Evolutionary conservation across 2,797 vertebrate genomes (phyloP).

Genomic region (Lepus townsendii): DNA sequence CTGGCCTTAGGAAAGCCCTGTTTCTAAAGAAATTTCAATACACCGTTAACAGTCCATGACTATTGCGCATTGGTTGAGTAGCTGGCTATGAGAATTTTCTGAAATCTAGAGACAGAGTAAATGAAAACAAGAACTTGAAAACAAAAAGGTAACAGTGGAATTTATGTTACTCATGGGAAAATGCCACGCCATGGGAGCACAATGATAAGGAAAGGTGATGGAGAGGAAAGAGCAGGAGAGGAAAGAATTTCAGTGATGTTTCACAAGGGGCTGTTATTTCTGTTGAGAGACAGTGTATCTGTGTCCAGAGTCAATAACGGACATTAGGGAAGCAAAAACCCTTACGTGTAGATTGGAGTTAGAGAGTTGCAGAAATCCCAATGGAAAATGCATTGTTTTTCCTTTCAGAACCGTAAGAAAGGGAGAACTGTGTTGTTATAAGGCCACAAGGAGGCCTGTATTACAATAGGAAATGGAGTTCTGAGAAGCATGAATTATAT

Average conservation of each 20-base stretch:
- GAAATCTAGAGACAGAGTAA: no score
- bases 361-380: neutral
- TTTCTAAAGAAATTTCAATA: no score
- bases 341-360: neutral
- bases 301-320: accelerated
- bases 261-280: neutral
- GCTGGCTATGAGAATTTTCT: no score
- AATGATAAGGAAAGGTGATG: no score
- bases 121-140: no score
- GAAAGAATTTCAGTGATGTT: neutral
- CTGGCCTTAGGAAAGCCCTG: no score
- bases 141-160: no score
- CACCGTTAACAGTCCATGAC: no score
- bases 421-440: neutral
- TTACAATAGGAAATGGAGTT: neutral
- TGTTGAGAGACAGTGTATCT: neutral
- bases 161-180: no score
- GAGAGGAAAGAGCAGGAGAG: neutral
- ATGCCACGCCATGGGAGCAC: no score
- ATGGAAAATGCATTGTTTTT: neutral
- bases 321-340: neutral
- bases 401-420: neutral
- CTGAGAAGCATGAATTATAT: neutral
- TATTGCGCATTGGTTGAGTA: no score
- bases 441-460: neutral